These are phyloP conservation scores for Encarsia formosa DNA, from an alignment of 2,888 invertebrate species.

Conservation along the genomic window DNA sequence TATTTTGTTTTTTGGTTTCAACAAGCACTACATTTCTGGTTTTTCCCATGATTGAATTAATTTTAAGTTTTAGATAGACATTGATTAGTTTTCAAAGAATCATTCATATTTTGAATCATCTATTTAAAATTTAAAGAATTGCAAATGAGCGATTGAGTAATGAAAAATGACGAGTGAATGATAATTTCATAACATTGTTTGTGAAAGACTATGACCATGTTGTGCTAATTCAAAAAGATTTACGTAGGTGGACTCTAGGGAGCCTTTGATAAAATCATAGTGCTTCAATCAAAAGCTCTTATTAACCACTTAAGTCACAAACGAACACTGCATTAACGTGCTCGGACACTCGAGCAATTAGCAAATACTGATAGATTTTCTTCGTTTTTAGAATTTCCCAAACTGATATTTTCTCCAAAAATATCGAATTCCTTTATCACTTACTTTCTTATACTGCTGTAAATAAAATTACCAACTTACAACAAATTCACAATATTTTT, in stretches of 20 bases:
- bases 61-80: not conserved
- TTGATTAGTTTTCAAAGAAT: not conserved
- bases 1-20: not conserved
- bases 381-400: conserved; percentile 12
- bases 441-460: too few relatives aligned
- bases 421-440: too few relatives aligned
- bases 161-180: conserved; percentile 3
- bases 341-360: conserved; percentile 8
- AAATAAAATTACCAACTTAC: too few relatives aligned
- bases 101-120: not conserved
- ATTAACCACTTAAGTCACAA: conserved; percentile 23
- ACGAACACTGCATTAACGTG: conserved; percentile 17
- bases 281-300: conserved; percentile 24
- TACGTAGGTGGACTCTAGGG: conserved; percentile 16
- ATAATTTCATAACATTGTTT: conserved; percentile 21
- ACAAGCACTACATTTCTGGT: too few relatives aligned
- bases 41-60: too few relatives aligned
- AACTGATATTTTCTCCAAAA: too few relatives aligned
- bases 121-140: not conserved
- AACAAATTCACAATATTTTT: too few relatives aligned
- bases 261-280: conserved; percentile 25
- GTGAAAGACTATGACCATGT: conserved; percentile 18
- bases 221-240: conserved; percentile 27
- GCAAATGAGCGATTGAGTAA: not conserved
- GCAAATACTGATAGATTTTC: conserved; percentile 10